Evolutionary conservation across 2,797 vertebrate species (phyloP).

Genomic region (Petrocephalus schoutedeni): DNA sequence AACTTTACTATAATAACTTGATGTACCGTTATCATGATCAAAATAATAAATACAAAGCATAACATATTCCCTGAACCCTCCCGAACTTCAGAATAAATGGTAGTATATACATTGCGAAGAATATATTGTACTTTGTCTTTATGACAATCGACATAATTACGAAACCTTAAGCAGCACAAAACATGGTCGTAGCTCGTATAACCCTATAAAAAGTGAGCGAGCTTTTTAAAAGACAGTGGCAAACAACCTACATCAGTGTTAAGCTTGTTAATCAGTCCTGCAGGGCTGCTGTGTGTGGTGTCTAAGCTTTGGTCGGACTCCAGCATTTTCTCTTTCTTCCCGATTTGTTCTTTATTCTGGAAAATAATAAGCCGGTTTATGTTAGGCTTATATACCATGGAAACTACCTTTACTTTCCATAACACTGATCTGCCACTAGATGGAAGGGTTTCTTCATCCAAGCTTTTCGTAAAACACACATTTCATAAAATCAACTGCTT

Average conservation of each 20-base stretch:
- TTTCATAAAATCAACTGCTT: background rate
- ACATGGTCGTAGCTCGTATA: background rate
- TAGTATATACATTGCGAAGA: background rate
- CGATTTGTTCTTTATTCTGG: background rate
- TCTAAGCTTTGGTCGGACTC: background rate
- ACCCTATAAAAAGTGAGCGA: background rate
- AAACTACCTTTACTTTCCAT: background rate
- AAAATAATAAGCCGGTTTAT: background rate
- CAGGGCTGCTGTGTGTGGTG: background rate
- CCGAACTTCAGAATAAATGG: background rate
- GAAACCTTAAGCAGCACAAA: background rate
- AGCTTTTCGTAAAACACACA: background rate
- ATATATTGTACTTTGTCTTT: background rate
- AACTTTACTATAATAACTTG: background rate
- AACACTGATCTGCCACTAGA: conserved; percentile 36
- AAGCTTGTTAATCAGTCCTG: background rate
- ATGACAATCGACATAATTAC: background rate
- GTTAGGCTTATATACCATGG: background rate
- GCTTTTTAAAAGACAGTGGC: background rate
- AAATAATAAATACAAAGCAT: background rate
- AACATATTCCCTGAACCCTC: background rate
- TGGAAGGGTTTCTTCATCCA: conserved; percentile 40
- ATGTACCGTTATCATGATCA: background rate
- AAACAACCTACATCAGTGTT: background rate
- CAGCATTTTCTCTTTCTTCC: background rate